Evolutionary conservation across 1,140 invertebrate species (phyloP), one percentile per base, ranked within the genome.

Genomic region (Teleogryllus occipitalis): DNA sequence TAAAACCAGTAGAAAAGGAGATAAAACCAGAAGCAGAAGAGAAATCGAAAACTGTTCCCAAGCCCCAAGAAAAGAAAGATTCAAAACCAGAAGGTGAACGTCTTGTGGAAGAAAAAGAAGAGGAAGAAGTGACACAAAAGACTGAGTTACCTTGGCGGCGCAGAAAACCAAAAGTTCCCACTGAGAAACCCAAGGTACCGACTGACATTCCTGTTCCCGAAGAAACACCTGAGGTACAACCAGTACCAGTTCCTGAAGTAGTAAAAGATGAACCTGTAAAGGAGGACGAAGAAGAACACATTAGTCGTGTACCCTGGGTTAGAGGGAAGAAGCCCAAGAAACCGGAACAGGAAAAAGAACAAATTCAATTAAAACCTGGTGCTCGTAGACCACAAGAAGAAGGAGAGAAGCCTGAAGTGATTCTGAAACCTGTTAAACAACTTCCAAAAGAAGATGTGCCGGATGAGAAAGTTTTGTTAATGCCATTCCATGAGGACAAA

Each of bases 1-100:
- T 81, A 74, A 81, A 80, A 76, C 75, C 49, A 79, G 82, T 54
- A 22, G 74, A 75, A 39, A 65, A 18, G 54, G 54, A 65, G 18
- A 65, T 65, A 65, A 65, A 65, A 75, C 74, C 7, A 82, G 75
- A 81, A 48, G 3, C 74, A 72, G 21, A 6, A 18, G 74, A 18
- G 47, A 74, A 79, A 49, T 22, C 77, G 83, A 84, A 79, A 73
- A 79, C 84, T 21, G 83, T 85, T 74, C 75, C 79, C 47, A 81
- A 82, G 74, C 47, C 74, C 18, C 54, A 72, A 75, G 47, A 72
- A 46, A 76, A 80, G 77, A 76, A 86, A 80, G 79, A 77, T n/a
- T 84, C 87, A 78, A 83, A 85, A 77, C 81, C 83, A n/a, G 79
- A 83, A 79, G 82, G 83, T 54, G 81, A 82, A 80, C 74, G 76